Percentiles rank a stretch among this genome's conserved stretches.
phyloP scores from a whole-genome alignment of 2,888 invertebrate genomes.

The Macroteleia sp. region DNA sequence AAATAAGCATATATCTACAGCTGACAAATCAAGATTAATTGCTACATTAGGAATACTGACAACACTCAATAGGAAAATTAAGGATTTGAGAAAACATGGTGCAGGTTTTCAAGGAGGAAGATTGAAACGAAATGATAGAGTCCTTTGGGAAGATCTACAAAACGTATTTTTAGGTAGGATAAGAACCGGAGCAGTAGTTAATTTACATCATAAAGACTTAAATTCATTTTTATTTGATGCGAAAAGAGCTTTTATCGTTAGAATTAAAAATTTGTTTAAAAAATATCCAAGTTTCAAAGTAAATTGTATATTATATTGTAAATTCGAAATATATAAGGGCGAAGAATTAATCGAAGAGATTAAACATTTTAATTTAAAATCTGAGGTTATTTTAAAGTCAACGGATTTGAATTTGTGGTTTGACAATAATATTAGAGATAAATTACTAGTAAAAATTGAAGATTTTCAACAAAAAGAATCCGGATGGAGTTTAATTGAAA shows the following conservation, averaged over 20 bases:
- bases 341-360: constrained; percentile 8
- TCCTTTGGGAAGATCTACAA: constrained; percentile 3
- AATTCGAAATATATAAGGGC: not conserved
- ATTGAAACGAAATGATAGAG: constrained; percentile 1
- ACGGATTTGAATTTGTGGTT: constrained; percentile 14
- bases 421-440: constrained; percentile 14
- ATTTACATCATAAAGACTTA: constrained; percentile 8
- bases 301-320: not conserved
- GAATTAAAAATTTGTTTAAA: constrained; percentile 1
- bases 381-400: constrained; percentile 15
- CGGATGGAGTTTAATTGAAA: constrained; percentile 37
- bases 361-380: not conserved
- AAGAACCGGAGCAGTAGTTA: constrained; percentile 17
- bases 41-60: not conserved
- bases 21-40: too few relatives aligned
- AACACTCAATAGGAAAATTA: not conserved
- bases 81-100: not conserved
- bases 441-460: constrained; percentile 24
- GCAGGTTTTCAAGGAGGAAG: too few relatives aligned
- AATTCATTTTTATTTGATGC: constrained; percentile 15
- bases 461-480: constrained; percentile 23
- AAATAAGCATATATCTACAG: too few relatives aligned
- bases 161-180: constrained; percentile 5
- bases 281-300: constrained; percentile 7
- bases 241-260: constrained; percentile 2